Base-by-base conservation (phyloP, 2,113 vertebrate genomes). In the Anser brachyrhynchus region DNA sequence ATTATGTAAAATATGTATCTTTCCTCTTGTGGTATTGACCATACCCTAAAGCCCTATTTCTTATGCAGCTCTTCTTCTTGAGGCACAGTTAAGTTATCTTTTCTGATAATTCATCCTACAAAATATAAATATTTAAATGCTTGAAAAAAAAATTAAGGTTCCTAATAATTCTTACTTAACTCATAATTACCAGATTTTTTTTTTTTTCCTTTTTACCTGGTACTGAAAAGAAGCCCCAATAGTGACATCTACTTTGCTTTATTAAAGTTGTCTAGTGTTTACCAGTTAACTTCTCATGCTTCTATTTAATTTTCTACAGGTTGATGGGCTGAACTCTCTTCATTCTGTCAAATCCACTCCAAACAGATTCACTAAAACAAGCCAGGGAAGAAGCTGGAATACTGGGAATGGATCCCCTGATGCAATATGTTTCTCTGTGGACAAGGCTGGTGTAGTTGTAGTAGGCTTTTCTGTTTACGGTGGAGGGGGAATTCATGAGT, bases 321-420 rank as follows among this genome's bases (percentile, higher is more conserved):
- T 99, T 75, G 99, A 99, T 89, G 99, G 99, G 7, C 96, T 99
- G 65, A 99, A 99, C 97, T 99, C 99, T 25, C 98, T 99, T 10
- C 99, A 99, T 95, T 99, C 99, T 8, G 99, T 99, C 72, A 99
- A 99, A 97, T 98, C 99, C 39, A 99, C 99, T 80, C 99, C 99
- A 61, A 99, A 99, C 93, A 98, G 99, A 77, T 99, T 99, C 95
- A 99, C 99, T 80, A 99, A 99, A 98, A 99, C 99, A 37, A 99
- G 99, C 96, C 99, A 99, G 89, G 99, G 99, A 82, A 98, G 99
- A 94, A 99, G 99, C 91, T 99, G 99, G 99, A 99, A 99, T 96
- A 99, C 99, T 9, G 99, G 99, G 52, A 99, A 99, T 51, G 99
- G 99, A 65, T 99, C 99, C 13, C 99, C 99, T 12, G 99, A 99